Base-by-base conservation (phyloP, 92 coral and sea anemone genomes). In the Siderastrea siderea region DNA sequence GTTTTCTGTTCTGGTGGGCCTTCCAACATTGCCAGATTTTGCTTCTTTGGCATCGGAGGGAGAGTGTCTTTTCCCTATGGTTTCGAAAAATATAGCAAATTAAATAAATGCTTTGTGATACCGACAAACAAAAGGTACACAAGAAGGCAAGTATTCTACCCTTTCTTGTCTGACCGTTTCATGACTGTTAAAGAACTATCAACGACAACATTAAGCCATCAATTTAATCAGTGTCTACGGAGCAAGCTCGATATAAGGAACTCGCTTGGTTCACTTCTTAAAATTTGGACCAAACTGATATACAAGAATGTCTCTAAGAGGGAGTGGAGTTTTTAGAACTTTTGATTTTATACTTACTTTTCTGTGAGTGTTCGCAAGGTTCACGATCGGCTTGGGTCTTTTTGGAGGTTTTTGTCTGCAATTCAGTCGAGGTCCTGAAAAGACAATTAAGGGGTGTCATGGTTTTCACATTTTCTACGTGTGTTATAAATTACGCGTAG, bases 11-110 rank as follows among this genome's bases (percentile, higher is more conserved):
- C 88, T 8, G 95, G 91, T 2, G 98, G 95, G 3, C 95, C 95
- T 55, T 94, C 98, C 19, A 97, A 79, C 98, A 94, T 95, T 54
- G 95, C 79, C 75, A 93, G 16, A 63, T 91, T 84, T 15, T 95
- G 95, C 62, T 96, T 97, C 79, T 94, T 92, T 9, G 97, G 95
- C 84, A 93, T 91, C 2, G 98, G 94, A n/a, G 99, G 99, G 26
- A 91, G 84, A 61, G 89, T 48, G 51, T 93, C 98, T 1, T 91
- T 82, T 5, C 93, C 89, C 98, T 95, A 44, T 50, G 64, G 54
- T 79, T 51, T 19, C 11, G 3, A 8, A 81, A 16, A 26, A 80
- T 3, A 44, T 38, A 15, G 11, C n/a, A 5, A 50, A 52, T 16
- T 19, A 53, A 51, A 47, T 61, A 14, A 14, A 26, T 13, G n/a